These are phyloP conservation scores for Malthinus seriepunctatus DNA, from an alignment of 2,888 invertebrate species.

Conservation along the genomic window DNA sequence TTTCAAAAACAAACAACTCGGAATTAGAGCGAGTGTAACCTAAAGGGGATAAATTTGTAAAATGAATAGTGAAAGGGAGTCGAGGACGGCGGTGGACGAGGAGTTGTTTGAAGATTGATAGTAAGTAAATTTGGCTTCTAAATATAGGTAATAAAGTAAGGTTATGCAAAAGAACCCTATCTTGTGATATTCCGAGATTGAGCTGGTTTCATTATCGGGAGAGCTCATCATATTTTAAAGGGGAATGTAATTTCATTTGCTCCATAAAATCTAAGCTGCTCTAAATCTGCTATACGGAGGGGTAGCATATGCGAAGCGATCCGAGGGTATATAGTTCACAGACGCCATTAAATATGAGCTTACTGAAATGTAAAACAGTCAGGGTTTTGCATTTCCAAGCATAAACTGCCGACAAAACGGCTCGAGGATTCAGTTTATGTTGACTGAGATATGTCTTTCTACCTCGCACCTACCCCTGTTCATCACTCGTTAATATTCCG, in stretches of 20 bases:
- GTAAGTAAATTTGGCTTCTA: conserved; percentile 1
- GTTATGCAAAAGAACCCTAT: conserved; percentile 28
- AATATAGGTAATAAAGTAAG: conserved; percentile 26
- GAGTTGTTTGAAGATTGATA: background rate
- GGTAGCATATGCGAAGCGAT: conserved; percentile 54
- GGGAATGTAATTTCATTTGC: conserved; percentile 58
- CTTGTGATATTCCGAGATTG: conserved; percentile 44
- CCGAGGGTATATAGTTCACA: conserved; percentile 53
- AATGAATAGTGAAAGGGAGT: background rate
- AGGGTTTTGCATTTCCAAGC: conserved; percentile 57
- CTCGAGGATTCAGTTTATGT: conserved; percentile 55
- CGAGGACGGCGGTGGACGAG: background rate
- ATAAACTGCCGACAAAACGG: conserved; percentile 57
- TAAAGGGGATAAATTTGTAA: background rate
- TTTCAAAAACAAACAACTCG: no score
- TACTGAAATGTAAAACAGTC: conserved; percentile 59
- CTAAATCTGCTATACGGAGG: conserved; percentile 54
- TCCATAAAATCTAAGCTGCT: conserved; percentile 58
- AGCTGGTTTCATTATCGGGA: conserved; percentile 57
- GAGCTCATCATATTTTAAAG: conserved; percentile 59
- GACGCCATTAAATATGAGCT: conserved; percentile 59
- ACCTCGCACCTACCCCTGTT: conserved; percentile 32
- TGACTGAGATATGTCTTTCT: conserved; percentile 42
- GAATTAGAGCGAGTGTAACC: no score
- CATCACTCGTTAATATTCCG: conserved; percentile 45